Evolutionary conservation across 2,888 invertebrate genomes (phyloP).

Genomic region (Caenorhabditis parvicauda): DNA sequence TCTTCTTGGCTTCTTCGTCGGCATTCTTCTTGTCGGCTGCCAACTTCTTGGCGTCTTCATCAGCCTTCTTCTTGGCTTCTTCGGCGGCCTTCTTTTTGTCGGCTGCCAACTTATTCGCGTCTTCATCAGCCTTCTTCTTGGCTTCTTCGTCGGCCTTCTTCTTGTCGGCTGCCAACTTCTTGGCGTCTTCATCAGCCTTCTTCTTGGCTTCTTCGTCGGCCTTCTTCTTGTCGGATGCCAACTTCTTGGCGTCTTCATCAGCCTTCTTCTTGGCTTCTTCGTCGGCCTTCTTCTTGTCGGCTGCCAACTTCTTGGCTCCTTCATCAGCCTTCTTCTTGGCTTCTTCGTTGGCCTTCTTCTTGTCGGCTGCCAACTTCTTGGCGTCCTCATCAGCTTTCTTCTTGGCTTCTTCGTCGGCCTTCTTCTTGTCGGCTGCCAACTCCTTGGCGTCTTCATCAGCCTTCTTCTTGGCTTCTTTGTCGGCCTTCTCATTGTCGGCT

Average conservation of each 20-base stretch:
- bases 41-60: not conserved
- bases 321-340: constrained; percentile 1
- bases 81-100: not conserved
- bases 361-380: not conserved
- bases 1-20: not conserved
- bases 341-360: constrained; percentile 9
- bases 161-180: not conserved
- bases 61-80: constrained; percentile 2
- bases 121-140: not conserved
- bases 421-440: not conserved
- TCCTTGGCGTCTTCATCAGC: not conserved
- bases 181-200: not conserved
- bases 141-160: not conserved
- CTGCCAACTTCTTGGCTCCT: not conserved
- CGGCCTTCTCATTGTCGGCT: constrained; percentile 5
- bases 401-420: constrained; percentile 1
- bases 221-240: not conserved
- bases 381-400: not conserved
- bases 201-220: constrained; percentile 3
- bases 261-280: not conserved
- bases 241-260: not conserved
- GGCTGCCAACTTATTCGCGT: not conserved
- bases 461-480: constrained; percentile 5
- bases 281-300: not conserved
- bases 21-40: constrained; percentile 1